A percentile compares a stretch with the other conserved stretches of the same genome.
Conservation (phyloP, 2,113 vertebrate genomes). For the Periophthalmodon schlosseri region DNA sequence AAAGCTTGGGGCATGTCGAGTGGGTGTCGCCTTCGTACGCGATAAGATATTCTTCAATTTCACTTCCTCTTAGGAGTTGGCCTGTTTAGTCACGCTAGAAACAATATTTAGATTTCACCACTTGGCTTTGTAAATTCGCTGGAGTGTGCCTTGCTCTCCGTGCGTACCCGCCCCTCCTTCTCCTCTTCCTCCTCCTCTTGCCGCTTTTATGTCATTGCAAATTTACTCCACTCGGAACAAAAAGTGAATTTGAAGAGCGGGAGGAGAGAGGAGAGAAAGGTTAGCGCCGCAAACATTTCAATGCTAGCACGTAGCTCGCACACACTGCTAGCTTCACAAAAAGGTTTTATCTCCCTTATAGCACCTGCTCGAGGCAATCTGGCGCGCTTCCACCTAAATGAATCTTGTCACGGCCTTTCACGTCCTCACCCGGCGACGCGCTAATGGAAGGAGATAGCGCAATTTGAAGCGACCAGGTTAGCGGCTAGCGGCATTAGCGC, state of each 20-base stretch:
- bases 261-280: constrained; percentile 22
- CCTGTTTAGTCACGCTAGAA: constrained; percentile 67
- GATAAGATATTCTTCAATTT: constrained; percentile 65
- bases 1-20: constrained; percentile 43
- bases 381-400: constrained; percentile 86
- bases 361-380: constrained; percentile 96
- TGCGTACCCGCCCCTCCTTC: constrained; percentile 11
- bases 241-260: constrained; percentile 66
- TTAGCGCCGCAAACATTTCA: constrained; percentile 9
- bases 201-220: constrained; percentile 68
- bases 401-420: constrained; percentile 98
- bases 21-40: constrained; percentile 53
- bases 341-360: constrained; percentile 87
- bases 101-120: constrained; percentile 76
- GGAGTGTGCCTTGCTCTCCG: constrained; percentile 23
- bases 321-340: constrained; percentile 53
- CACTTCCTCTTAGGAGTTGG: constrained; percentile 66
- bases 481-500: constrained; percentile 82
- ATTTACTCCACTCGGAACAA: constrained; percentile 66
- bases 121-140: constrained; percentile 52
- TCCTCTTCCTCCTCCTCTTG: constrained; percentile 20
- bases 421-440: constrained; percentile 86
- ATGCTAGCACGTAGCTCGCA: constrained; percentile 21
- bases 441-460: constrained; percentile 99
- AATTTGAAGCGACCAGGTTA: constrained; percentile 97